Conservation (phyloP, 2,797 vertebrate genomes). For the Aplochiton taeniatus region DNA sequence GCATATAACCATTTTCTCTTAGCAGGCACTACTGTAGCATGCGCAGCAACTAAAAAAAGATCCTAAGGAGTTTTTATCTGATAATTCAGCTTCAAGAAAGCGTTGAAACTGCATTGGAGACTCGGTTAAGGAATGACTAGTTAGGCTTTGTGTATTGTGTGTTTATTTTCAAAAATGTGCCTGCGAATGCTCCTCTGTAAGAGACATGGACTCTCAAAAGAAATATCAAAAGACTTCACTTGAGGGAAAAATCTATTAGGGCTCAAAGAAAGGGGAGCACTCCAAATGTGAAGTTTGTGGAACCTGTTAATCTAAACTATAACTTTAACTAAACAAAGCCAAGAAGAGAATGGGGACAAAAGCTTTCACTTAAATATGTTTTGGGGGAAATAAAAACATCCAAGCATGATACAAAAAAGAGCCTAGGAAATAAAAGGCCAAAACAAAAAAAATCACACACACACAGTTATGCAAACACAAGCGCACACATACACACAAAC, state of each 20-base stretch:
- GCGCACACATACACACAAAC: constrained; percentile 25
- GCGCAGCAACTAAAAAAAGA: too few species aligned
- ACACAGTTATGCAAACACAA: constrained; percentile 45
- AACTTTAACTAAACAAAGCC: constrained; percentile 37
- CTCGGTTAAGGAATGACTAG: constrained; percentile 50
- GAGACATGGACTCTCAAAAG: constrained; percentile 49
- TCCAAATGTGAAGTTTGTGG: constrained; percentile 39
- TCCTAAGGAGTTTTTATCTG: too few species aligned
- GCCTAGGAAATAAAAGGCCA: constrained; percentile 48
- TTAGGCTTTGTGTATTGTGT: constrained; percentile 46
- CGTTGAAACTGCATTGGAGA: constrained; percentile 28
- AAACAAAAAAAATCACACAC: constrained; percentile 55
- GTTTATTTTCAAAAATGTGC: constrained; percentile 59
- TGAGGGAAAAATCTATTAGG: constrained; percentile 31
- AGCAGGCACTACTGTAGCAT: constrained; percentile 22
- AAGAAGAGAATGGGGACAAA: constrained; percentile 23
- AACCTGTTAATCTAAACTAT: constrained; percentile 31
- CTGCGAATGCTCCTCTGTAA: constrained; percentile 50
- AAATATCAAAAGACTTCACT: constrained; percentile 40
- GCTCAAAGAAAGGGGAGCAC: constrained; percentile 41
- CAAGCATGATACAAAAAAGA: constrained; percentile 61
- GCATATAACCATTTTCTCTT: constrained; percentile 26
- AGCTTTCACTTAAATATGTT: constrained; percentile 43
- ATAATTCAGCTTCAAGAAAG: constrained; percentile 22
- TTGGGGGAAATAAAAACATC: constrained; percentile 38